Evolutionary conservation across 2,113 vertebrate genomes (phyloP), one percentile per base, ranked within the genome.

Genomic region (Tupaia tana): DNA sequence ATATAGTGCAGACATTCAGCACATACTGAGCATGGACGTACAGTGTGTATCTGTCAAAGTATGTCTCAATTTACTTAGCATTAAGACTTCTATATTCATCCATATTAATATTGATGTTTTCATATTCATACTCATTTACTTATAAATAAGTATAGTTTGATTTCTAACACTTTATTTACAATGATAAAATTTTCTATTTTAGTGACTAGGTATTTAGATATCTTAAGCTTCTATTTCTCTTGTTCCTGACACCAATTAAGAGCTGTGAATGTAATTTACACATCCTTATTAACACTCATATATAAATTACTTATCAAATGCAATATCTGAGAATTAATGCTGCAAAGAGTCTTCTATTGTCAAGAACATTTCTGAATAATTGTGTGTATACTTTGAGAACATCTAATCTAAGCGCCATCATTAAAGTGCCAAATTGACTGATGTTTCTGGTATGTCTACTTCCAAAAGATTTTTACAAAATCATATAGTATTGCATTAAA

Each of bases 161-260:
- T 59, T 86, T 58, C 11, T 67, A 93, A 12, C 19, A 85, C 11
- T 43, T 24, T 31, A 52, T 73, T 77, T 61, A 86, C 7, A 54
- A 25, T 61, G 59, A 92, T 75, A 24, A 81, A 79, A 85, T 90
- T 79, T 90, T 88, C 77, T 70, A 2, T 54, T 92, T 93, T 75
- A 66, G 58, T 43, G 3, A 9, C 74, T 87, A 74, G 14, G 14
- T 67, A 79, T 70, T 85, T 90, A 75, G 85, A 78, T 66, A 69
- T 56, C 94, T 54, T n/a, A 82, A 79, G 27, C 29, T 90, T 96
- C 31, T 88, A 29, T 69, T 94, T 90, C 20, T 93, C 43, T 95
- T 96, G 4, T 20, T 71, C n/a, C 25, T 89, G 71, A n/a, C 75
- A 96, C 34, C 12, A 95, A 70, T 90, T 93, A 93, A 90, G 31